Evolutionary conservation across 1,140 invertebrate genomes (phyloP).

Genomic region (Pogonomyrmex californicus): DNA sequence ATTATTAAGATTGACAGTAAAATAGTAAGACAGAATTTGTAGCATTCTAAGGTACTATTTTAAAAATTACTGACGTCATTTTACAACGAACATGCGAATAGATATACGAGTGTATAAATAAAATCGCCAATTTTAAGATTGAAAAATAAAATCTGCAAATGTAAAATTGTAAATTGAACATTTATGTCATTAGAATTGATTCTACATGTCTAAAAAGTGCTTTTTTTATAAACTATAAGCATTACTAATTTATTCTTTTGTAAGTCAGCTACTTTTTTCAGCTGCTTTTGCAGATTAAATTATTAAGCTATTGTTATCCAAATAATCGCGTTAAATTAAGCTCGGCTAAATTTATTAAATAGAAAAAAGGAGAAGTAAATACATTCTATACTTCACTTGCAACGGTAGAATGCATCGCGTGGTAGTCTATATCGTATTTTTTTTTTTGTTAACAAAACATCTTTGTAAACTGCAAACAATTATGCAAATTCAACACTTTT

Average conservation of each 20-base stretch:
- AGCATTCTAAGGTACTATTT: not conserved
- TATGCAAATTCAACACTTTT: slow-evolving; percentile 78
- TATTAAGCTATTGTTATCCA: not conserved
- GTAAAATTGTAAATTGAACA: not conserved
- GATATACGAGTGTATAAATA: not conserved
- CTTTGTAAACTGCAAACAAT: slow-evolving; percentile 79
- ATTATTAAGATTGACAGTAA: slow-evolving; percentile 13
- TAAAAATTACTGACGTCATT: not conserved
- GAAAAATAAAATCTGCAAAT: not conserved
- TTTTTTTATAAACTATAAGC: not conserved
- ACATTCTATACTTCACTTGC: not conserved
- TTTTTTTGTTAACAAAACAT: slow-evolving; percentile 78
- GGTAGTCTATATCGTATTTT: slow-evolving; percentile 73
- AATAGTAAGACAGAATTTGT: not conserved
- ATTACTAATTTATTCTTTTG: slow-evolving; percentile 3
- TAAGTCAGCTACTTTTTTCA: not conserved
- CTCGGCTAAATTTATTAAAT: slow-evolving; percentile 10
- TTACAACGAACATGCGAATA: not conserved
- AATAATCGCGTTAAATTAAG: slow-evolving; percentile 9
- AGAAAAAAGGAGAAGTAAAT: not conserved
- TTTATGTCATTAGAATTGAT: not conserved
- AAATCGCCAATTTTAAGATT: not conserved
- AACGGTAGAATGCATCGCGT: slow-evolving; percentile 32
- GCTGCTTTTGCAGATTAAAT: not conserved
- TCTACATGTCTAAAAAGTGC: not conserved